phyloP scores from a whole-genome alignment of 37 sponge, comb jelly and placozoan species.

The Chondrosia reniformis region DNA sequence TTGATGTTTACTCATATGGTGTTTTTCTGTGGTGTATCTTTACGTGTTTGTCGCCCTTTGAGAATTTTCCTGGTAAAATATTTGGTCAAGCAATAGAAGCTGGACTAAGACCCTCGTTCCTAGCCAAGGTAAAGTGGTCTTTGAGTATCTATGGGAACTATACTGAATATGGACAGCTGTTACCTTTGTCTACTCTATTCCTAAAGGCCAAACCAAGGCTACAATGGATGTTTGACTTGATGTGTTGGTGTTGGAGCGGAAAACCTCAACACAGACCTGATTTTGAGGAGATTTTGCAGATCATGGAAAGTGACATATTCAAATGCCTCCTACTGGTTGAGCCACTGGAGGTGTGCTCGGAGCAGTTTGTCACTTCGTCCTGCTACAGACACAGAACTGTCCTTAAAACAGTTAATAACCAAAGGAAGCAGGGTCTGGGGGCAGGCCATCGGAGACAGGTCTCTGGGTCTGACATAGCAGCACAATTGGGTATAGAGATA shows the following conservation, averaged over 20 bases:
- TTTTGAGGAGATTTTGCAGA: conserved; percentile 44
- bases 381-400: not conserved
- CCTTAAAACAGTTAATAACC: no score
- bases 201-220: conserved; percentile 36
- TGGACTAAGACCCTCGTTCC: conserved; percentile 53
- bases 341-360: not conserved
- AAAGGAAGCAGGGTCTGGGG: no score
- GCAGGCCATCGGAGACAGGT: not conserved
- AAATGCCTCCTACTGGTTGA: conserved; percentile 27
- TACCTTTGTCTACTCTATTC: not conserved
- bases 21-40: conserved; percentile 68
- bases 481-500: no score
- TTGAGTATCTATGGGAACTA: not conserved
- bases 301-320: conserved; percentile 18
- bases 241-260: conserved; percentile 89
- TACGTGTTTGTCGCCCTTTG: conserved; percentile 59
- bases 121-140: conserved; percentile 34
- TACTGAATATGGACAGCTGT: not conserved
- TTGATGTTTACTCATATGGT: conserved; percentile 78
- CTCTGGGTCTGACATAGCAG: not conserved
- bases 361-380: conserved; percentile 25
- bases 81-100: conserved; percentile 33
- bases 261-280: conserved; percentile 60
- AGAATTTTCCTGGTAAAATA: conserved; percentile 17
- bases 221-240: conserved; percentile 65